Conservation (phyloP, 2,113 vertebrate species). For the Tautogolabrus adspersus region DNA sequence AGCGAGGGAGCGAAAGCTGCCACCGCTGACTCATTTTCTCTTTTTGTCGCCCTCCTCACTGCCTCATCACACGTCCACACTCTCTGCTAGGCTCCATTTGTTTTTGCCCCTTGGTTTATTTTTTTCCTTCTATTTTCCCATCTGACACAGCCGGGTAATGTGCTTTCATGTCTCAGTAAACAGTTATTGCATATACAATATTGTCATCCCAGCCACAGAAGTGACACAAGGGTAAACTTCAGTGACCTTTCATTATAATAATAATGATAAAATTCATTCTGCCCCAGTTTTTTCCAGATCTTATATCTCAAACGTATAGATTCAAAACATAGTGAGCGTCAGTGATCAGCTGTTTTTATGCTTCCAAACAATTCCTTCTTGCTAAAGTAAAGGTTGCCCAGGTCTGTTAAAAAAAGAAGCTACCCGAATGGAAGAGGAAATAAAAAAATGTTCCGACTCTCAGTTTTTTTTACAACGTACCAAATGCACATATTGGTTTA, state of each 20-base stretch:
- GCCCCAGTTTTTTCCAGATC: background rate
- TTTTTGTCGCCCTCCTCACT: conserved; percentile 37
- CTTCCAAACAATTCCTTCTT: background rate
- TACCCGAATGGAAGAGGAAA: too few relatives aligned
- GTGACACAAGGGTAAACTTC: conserved; percentile 13
- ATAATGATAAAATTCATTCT: conserved; percentile 15
- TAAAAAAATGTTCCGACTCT: too few relatives aligned
- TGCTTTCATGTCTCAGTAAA: conserved; percentile 51
- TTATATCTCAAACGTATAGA: background rate
- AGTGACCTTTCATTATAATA: conserved; percentile 16
- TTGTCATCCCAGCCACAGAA: conserved; percentile 16
- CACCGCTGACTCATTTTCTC: conserved; percentile 61
- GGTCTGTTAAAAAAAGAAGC: too few relatives aligned
- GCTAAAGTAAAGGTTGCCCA: too few relatives aligned
- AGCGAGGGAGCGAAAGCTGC: conserved; percentile 28
- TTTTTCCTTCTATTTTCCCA: background rate
- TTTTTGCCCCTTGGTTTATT: conserved; percentile 23
- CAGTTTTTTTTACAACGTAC: too few relatives aligned
- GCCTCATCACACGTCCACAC: conserved; percentile 43
- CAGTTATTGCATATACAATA: conserved; percentile 25
- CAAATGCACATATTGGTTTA: too few relatives aligned
- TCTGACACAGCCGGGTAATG: conserved; percentile 38
- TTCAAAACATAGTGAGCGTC: background rate
- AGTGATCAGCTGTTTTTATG: background rate
- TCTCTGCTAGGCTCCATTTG: conserved; percentile 41